A percentile compares a stretch with the other conserved stretches of the same genome.
Evolutionary conservation across 2,113 vertebrate species (phyloP).

Genomic region (Vidua macroura): DNA sequence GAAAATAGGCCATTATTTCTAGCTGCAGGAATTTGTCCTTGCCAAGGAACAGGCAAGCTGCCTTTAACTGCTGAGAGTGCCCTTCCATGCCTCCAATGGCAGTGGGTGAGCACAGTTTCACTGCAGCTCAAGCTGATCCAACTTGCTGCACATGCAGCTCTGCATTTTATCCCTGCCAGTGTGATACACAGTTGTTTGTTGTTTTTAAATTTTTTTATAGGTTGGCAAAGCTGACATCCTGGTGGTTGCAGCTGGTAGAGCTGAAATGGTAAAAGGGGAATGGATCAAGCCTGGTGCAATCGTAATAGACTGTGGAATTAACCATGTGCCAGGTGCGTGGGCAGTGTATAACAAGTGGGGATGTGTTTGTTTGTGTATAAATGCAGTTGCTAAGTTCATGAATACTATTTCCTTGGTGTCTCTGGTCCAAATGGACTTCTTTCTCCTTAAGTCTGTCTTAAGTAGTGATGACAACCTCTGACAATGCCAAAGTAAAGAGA

Average conservation of each 20-base stretch:
- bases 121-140: not conserved
- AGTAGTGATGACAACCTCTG: not conserved
- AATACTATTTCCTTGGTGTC: conserved; percentile 33
- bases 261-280: conserved; percentile 94
- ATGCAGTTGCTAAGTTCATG: conserved; percentile 27
- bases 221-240: conserved; percentile 91
- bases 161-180: not conserved
- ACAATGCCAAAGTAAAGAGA: not conserved
- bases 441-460: not conserved
- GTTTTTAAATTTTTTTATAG: conserved; percentile 16
- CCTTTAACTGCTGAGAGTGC: not conserved
- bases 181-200: not conserved
- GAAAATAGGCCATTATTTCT: conserved; percentile 29
- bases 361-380: not conserved
- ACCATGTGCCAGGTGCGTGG: conserved; percentile 86
- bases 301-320: conserved; percentile 98
- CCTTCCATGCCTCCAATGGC: not conserved
- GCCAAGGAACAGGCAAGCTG: not conserved
- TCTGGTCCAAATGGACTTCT: not conserved
- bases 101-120: not conserved
- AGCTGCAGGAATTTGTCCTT: not conserved
- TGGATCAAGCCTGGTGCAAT: conserved; percentile 96
- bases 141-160: not conserved
- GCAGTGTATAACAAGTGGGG: not conserved
- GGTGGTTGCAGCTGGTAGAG: conserved; percentile 91